phyloP scores from a whole-genome alignment of 2,888 invertebrate genomes.

The Caenorhabditis sulstoni region DNA sequence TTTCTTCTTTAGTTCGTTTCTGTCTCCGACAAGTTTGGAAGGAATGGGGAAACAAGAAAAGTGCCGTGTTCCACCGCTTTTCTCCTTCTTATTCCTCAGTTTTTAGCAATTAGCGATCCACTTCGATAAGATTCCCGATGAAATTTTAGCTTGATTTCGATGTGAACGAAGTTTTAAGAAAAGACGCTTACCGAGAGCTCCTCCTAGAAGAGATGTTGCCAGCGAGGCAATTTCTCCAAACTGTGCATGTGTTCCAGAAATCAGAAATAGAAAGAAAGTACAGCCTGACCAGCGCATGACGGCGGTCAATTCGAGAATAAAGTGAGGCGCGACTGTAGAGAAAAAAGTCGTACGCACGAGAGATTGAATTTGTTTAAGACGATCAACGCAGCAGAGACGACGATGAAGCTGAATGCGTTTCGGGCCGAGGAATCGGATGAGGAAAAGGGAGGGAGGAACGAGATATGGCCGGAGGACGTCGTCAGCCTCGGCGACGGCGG shows the following conservation, averaged over 20 bases:
- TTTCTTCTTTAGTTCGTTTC: too few species aligned
- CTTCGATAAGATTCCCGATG: too few species aligned
- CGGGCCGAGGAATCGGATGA: constrained; percentile 28
- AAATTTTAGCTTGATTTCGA: too few species aligned
- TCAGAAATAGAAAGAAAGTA: constrained; percentile 16
- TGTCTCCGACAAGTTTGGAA: too few species aligned
- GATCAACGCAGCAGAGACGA: constrained; percentile 35
- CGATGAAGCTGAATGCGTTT: constrained; percentile 46
- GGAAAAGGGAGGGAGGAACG: constrained; percentile 36
- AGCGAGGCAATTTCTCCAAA: constrained; percentile 78
- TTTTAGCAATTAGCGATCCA: too few species aligned
- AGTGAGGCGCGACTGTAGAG: constrained; percentile 9
- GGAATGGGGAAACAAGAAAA: too few species aligned
- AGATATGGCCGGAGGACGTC: constrained; percentile 55
- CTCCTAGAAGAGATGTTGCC: constrained; percentile 69
- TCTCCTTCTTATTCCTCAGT: too few species aligned
- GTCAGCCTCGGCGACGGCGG: constrained; percentile 36
- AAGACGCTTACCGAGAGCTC: constrained; percentile 56
- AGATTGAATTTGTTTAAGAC: constrained; percentile 49
- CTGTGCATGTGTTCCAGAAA: constrained; percentile 60
- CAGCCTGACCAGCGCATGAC: constrained; percentile 33
- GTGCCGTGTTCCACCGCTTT: too few species aligned
- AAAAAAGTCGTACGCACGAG: constrained; percentile 12
- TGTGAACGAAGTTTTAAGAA: too few species aligned
- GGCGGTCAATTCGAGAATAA: constrained; percentile 20